phyloP scores from a whole-genome alignment of 37 sponge, comb jelly and placozoan genomes.

The Lycopodina hypogea region DNA sequence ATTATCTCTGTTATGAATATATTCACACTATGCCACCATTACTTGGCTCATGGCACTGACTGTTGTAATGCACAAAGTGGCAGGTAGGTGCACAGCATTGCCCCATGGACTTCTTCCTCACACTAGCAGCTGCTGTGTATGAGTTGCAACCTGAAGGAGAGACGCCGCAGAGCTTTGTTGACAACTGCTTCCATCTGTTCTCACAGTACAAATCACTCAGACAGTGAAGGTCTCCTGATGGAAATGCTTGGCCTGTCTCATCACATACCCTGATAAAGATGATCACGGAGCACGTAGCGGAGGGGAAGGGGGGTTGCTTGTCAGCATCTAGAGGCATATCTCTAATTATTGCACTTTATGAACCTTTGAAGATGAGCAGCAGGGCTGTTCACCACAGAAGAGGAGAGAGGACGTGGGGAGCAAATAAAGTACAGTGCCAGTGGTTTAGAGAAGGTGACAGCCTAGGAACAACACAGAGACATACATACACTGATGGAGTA shows the following conservation, averaged over 20 bases:
- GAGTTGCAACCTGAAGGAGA: not conserved
- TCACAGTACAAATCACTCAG: conserved; percentile 33
- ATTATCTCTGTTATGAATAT: not conserved
- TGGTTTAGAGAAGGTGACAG: conserved; percentile 18
- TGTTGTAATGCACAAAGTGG: conserved; percentile 57
- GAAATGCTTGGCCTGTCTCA: not conserved
- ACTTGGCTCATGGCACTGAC: conserved; percentile 5
- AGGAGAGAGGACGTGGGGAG: conserved; percentile 17
- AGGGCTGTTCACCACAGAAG: conserved; percentile 27
- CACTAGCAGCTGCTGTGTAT: not conserved
- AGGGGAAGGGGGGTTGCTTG: not conserved
- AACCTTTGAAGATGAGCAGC: conserved; percentile 34
- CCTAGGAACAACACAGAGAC: conserved; percentile 8
- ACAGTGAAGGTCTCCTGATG: conserved; percentile 43
- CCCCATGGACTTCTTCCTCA: not conserved
- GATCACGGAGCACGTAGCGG: not conserved
- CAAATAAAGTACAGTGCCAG: conserved; percentile 11
- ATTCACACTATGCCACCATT: not conserved
- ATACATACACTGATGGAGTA: not conserved
- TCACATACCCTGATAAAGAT: conserved; percentile 1
- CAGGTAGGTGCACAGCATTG: conserved; percentile 25
- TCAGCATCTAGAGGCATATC: not conserved
- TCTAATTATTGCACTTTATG: not conserved
- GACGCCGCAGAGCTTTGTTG: conserved; percentile 16
- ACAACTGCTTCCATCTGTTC: conserved; percentile 42